Evolutionary conservation across 64 coral and sea anemone species (phyloP).

Genomic region (Platygyra sinensis): DNA sequence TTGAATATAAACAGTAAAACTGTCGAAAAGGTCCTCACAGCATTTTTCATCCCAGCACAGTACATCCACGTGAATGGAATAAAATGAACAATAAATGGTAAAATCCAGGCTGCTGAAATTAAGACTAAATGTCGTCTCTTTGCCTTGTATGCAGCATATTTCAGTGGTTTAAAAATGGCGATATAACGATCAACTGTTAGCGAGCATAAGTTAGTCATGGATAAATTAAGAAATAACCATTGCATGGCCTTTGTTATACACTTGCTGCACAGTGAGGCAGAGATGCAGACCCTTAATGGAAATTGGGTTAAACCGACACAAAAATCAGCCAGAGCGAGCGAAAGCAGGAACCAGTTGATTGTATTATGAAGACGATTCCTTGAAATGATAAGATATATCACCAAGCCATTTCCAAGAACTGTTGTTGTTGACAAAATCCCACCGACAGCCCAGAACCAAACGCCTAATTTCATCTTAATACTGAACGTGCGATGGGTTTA

Average conservation of each 20-base stretch:
- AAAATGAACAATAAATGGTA: constrained; percentile 29
- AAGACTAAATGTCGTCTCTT: neutral
- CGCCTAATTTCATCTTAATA: too few relatives aligned
- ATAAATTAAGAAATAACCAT: constrained; percentile 11
- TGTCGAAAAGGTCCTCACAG: neutral
- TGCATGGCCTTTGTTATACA: neutral
- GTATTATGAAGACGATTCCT: neutral
- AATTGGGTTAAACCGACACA: neutral
- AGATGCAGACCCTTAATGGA: neutral
- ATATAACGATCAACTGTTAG: constrained; percentile 55
- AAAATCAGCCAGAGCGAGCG: neutral
- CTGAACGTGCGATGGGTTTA: too few relatives aligned
- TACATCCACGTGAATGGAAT: neutral
- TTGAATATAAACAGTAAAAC: too few relatives aligned
- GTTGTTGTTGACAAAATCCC: neutral
- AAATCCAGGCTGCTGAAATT: constrained; percentile 12
- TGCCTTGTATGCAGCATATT: constrained; percentile 26
- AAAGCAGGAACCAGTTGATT: neutral
- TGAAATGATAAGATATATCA: constrained; percentile 8
- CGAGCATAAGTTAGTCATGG: constrained; percentile 34
- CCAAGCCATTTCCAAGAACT: neutral
- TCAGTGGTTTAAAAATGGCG: constrained; percentile 35
- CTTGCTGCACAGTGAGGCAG: neutral
- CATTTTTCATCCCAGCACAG: neutral
- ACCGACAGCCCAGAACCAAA: neutral